Conservation (phyloP, 1,140 invertebrate species). For the Odontomachus brunneus region DNA sequence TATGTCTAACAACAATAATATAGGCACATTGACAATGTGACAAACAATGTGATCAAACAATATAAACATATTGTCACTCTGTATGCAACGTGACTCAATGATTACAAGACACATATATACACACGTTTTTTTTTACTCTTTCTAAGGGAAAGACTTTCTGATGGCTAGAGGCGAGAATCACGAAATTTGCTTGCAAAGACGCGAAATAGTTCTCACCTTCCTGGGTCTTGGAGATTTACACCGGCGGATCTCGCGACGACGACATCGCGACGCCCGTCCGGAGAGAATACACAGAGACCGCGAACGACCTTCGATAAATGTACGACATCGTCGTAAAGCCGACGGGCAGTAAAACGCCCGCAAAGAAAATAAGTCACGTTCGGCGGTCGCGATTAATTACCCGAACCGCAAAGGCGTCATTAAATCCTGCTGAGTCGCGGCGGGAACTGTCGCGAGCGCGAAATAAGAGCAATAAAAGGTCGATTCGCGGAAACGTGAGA, state of each 20-base stretch:
- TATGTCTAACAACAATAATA: too few relatives aligned
- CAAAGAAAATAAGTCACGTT: conserved; percentile 48
- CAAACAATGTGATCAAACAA: too few relatives aligned
- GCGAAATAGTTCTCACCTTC: neutral
- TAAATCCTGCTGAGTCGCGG: conserved; percentile 14
- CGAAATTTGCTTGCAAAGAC: too few relatives aligned
- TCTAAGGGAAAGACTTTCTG: too few relatives aligned
- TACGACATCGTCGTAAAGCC: conserved; percentile 57
- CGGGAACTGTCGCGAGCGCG: neutral
- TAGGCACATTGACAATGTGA: too few relatives aligned
- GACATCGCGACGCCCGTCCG: neutral
- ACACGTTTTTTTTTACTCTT: too few relatives aligned
- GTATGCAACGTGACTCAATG: too few relatives aligned
- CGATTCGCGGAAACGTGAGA: conserved; percentile 25
- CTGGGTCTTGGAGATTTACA: too few relatives aligned
- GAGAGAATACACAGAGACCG: conserved; percentile 7
- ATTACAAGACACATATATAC: too few relatives aligned
- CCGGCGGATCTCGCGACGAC: neutral
- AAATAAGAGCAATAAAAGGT: conserved; percentile 5
- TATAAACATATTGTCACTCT: too few relatives aligned
- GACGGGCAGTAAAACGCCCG: conserved; percentile 31
- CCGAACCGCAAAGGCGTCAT: conserved; percentile 50
- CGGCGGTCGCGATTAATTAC: conserved; percentile 48
- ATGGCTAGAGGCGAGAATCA: too few relatives aligned
- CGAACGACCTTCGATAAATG: conserved; percentile 54